Conservation (phyloP, 2,888 invertebrate genomes). For the Agrypnus murinus region DNA sequence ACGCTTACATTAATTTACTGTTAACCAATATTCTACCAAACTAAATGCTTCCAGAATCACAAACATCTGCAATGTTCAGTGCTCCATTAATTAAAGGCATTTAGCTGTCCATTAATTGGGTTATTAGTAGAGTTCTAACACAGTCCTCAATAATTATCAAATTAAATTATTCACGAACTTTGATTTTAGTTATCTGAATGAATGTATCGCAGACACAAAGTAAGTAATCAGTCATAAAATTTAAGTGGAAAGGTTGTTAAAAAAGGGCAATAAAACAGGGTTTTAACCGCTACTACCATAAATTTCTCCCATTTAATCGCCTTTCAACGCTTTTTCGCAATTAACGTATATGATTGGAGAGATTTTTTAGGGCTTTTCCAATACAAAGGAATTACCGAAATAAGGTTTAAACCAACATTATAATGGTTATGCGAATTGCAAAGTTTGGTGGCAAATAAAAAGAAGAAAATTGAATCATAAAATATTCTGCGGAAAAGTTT, state of each 20-base stretch:
- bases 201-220: not conserved
- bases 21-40: too few relatives aligned
- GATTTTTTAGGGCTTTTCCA: not conserved
- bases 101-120: conserved; percentile 21
- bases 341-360: conserved; percentile 4
- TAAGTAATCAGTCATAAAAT: not conserved
- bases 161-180: conserved; percentile 7
- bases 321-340: conserved; percentile 3
- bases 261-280: conserved; percentile 15
- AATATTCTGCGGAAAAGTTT: conserved; percentile 8
- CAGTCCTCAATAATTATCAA: conserved; percentile 4
- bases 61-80: conserved; percentile 9
- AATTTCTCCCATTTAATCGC: conserved; percentile 10
- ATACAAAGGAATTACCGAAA: not conserved
- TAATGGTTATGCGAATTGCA: not conserved
- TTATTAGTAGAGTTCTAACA: conserved; percentile 12
- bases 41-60: conserved; percentile 11
- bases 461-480: conserved; percentile 8
- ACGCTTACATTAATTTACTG: too few relatives aligned
- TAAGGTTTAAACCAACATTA: not conserved
- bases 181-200: conserved; percentile 1
- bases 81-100: conserved; percentile 15
- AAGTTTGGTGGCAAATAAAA: not conserved
- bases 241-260: not conserved
- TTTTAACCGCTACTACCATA: not conserved